Evolutionary conservation across 2,888 invertebrate species (phyloP), one percentile per base, ranked within the genome.

Genomic region (Apoderus coryli): DNA sequence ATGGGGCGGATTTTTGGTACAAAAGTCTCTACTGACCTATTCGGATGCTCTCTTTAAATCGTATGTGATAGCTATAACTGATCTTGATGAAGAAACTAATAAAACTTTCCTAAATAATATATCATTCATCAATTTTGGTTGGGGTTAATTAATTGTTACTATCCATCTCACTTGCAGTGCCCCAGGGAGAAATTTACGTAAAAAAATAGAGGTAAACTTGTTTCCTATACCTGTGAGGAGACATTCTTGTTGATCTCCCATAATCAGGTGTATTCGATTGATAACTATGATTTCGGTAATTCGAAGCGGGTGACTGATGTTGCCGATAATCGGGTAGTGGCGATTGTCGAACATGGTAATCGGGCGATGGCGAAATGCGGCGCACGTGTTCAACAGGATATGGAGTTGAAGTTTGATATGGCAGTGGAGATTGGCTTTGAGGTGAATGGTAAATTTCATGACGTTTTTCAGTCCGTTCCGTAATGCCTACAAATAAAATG

Each of bases 381-480:
- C 36, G 39, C 9, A 31, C 46, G 16, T 27, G 45, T 11, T 38
- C 38, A 4, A 12, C 14, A 15, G 31, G 26, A 24, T 33, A 33
- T 24, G 35, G 36, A 23, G 34, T 32, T 10, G 33, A 22, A 3
- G 36, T 31, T 11, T 34, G 37, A 26, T 45, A 43, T 14, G 44
- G 36, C 27, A 37, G 33, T n/a, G 45, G 45, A 7, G 43, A 41
- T 14, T 22, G 45, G 36, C 30, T 44, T 31, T 34, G 41, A 29
- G 25, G 27, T 33, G 34, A 39, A 38, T 33, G 43, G 27, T 36
- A 42, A 10, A 45, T 40, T 23, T 50, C 45, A 34, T 48, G 50
- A 4, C 48, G 43, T 11, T 77, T 64, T 48, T 78, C 78, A 2
- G 74, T 74, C 82, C 84, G 82, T 46, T 84, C 82, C 30, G 73